Conservation (phyloP, 2,113 vertebrate genomes). For the Brachypodius melanocephalos region DNA sequence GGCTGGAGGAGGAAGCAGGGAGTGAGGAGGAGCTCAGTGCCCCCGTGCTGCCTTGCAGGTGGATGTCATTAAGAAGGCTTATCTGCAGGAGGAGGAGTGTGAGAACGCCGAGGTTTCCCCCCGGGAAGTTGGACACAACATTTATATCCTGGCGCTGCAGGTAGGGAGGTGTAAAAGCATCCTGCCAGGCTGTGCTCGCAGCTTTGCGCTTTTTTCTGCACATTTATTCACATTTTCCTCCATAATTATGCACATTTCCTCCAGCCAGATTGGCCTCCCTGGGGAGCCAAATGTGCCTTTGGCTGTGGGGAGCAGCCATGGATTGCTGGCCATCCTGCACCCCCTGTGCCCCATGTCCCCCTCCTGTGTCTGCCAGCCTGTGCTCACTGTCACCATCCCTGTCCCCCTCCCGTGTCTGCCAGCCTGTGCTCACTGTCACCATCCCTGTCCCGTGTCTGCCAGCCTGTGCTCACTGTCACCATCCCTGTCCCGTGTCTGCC, state of each 20-base stretch:
- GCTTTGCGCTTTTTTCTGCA: rapidly evolving
- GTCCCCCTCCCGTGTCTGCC: background rate
- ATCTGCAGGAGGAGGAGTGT: constrained; percentile 88
- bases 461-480: too few species aligned
- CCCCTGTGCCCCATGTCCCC: background rate
- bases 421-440: too few species aligned
- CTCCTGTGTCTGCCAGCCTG: rapidly evolving
- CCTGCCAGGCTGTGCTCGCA: background rate
- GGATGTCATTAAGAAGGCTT: constrained; percentile 95
- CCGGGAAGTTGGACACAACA: constrained; percentile 94
- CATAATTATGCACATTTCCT: background rate
- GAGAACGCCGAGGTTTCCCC: constrained; percentile 88
- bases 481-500: background rate
- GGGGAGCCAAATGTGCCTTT: background rate
- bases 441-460: too few species aligned
- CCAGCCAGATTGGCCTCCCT: background rate
- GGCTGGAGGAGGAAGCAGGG: background rate
- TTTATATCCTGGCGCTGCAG: constrained; percentile 96
- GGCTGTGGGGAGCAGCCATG: background rate
- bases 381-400: background rate
- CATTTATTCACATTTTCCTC: background rate
- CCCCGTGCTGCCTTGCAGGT: constrained; percentile 73
- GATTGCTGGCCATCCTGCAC: background rate
- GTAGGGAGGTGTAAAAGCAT: constrained; percentile 58
- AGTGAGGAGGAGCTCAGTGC: background rate